A percentile compares a stretch with the other conserved stretches of the same genome.
Conservation (phyloP, 2,888 invertebrate genomes). For the Apodemia duryi region DNA sequence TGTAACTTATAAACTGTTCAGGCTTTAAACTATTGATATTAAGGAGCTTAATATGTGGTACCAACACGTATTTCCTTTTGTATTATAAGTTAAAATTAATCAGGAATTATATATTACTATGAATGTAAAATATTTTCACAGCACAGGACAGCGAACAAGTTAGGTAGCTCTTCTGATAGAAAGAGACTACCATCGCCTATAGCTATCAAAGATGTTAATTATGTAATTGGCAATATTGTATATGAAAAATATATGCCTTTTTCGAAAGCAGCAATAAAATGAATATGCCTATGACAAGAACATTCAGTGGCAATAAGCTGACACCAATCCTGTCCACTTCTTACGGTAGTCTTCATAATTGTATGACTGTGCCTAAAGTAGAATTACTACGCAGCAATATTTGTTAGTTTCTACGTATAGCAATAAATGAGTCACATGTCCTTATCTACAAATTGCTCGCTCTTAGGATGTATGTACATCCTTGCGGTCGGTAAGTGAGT, state of each 20-base stretch:
- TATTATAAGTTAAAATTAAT: no score
- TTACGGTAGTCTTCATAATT: neutral
- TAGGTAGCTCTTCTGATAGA: no score
- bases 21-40: no score
- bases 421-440: constrained; percentile 1
- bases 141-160: no score
- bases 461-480: neutral
- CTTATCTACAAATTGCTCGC: neutral
- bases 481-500: neutral
- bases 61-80: no score
- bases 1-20: no score
- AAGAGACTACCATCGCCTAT: no score
- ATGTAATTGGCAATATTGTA: neutral
- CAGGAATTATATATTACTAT: no score
- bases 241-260: neutral
- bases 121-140: no score
- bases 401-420: constrained; percentile 11
- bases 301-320: constrained; percentile 1
- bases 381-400: constrained; percentile 2
- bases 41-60: no score
- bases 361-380: constrained; percentile 9
- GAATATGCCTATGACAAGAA: no score
- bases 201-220: neutral
- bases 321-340: constrained; percentile 10
- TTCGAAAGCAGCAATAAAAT: neutral